Evolutionary conservation across 2,888 invertebrate species (phyloP), one percentile per base, ranked within the genome.

Genomic region (Mylabris sibirica): DNA sequence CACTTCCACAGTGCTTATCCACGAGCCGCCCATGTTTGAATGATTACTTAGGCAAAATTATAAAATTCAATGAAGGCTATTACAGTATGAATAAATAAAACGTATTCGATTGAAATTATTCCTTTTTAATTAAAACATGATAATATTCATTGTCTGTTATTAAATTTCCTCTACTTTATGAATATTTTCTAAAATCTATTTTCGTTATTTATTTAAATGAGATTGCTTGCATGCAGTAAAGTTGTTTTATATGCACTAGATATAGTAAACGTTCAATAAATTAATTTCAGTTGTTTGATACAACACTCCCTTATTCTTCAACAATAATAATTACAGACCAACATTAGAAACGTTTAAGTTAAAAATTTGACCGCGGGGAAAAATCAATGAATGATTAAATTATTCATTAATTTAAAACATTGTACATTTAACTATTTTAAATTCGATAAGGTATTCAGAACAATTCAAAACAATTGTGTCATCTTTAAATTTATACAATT

Each of bases 401-500:
- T 24, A 59, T 59, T 22, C 14, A 38, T 14, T 44, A 44, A 3
- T 44, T n/a, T 44, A n/a, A n/a, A 44, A 6, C 8, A 38, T 38
- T 12, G 8, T 14, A 38, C 11, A 38, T 38, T n/a, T 6, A n/a
- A n/a, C 17, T 44, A n/a, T 44, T 11, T 44, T 5, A n/a, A 44
- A 44, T 3, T 14, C n/a, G n/a, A 44, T 6, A 61, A 57, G 63
- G n/a, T 34, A 17, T 0, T 59, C 4, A n/a, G 12, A 41, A 41
- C 17, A 9, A n/a, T n/a, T n/a, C n/a, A 38, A 65, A 65, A 60
- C 49, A 41, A 35, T 20, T 59, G 12, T 41, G 20, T 70, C 64
- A 70, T 70, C 68, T 70, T 70, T 70, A 35, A 70, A 70, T 75
- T 78, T 81, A 81, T 81, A 80, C 79, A 83, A 80, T 84, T 84